These are phyloP conservation scores for Nycticorax nycticorax DNA, from an alignment of 2,113 vertebrate genomes.

Conservation along the genomic window DNA sequence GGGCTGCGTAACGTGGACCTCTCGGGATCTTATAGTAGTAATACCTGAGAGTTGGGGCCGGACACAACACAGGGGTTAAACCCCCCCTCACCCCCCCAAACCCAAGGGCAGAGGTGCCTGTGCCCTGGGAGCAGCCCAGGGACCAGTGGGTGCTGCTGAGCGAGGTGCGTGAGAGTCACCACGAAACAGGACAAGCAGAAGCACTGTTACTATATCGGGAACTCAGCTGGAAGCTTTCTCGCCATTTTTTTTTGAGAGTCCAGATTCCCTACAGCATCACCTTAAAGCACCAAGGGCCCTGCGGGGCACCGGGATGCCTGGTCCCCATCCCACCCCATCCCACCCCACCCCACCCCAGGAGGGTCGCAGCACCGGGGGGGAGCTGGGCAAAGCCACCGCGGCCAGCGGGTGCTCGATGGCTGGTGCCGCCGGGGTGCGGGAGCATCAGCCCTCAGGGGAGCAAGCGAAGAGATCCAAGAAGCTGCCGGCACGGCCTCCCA, in stretches of 20 bases:
- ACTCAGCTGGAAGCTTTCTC: not conserved
- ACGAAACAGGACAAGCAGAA: not conserved
- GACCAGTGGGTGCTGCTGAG: not conserved
- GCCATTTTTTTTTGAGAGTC: not conserved
- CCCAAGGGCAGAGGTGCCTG: not conserved
- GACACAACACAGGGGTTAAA: not conserved
- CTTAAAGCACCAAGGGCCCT: not conserved
- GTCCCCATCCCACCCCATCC: too few species aligned
- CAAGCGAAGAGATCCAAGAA: not conserved
- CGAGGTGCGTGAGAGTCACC: not conserved
- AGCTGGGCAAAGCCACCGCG: not conserved
- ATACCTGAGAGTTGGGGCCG: not conserved
- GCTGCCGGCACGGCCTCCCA: not conserved
- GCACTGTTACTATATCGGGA: not conserved
- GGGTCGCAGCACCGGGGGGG: fast-evolving
- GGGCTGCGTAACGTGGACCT: not conserved
- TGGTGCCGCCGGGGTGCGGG: fast-evolving
- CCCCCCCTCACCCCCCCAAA: not conserved
- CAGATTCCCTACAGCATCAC: not conserved
- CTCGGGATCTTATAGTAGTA: not conserved
- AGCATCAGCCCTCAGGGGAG: not conserved
- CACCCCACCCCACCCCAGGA: fast-evolving
- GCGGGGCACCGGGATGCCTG: fast-evolving
- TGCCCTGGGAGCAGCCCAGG: not conserved
- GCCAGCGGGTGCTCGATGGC: not conserved